A percentile compares a stretch with the other conserved stretches of the same genome.
Conservation (phyloP, 2,888 invertebrate genomes). For the Orchestes rusci region DNA sequence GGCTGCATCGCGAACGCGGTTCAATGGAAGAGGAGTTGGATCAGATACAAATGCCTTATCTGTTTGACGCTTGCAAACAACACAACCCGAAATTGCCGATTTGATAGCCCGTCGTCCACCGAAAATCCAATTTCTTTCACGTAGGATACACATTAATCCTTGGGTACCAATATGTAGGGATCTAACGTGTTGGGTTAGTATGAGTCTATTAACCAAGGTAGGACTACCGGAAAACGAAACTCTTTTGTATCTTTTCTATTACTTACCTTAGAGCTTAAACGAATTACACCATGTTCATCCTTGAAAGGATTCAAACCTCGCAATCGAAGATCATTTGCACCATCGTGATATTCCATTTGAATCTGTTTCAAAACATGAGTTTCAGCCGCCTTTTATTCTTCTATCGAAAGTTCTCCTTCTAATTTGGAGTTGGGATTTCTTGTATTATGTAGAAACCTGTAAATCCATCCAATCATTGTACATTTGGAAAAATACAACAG, state of each 20-base stretch:
- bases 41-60: conserved; percentile 24
- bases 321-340: conserved; percentile 1
- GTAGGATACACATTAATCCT: conserved; percentile 23
- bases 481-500: background rate
- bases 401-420: background rate
- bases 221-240: conserved; percentile 20
- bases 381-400: background rate
- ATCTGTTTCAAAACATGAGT: background rate
- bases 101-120: conserved; percentile 24
- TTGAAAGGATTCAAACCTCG: background rate
- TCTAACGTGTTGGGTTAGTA: conserved; percentile 16
- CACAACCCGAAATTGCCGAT: conserved; percentile 23
- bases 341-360: background rate
- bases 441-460: background rate
- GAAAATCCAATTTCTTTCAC: conserved; percentile 29
- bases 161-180: conserved; percentile 25
- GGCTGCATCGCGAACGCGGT: conserved; percentile 31
- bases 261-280: conserved; percentile 7
- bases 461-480: background rate
- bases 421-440: background rate
- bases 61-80: conserved; percentile 25
- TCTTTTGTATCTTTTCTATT: conserved; percentile 9
- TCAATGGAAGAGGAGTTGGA: conserved; percentile 30
- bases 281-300: conserved; percentile 10
- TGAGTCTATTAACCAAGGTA: conserved; percentile 18